Base-by-base conservation (phyloP, 2,797 vertebrate species). In the Myotis planiceps region DNA sequence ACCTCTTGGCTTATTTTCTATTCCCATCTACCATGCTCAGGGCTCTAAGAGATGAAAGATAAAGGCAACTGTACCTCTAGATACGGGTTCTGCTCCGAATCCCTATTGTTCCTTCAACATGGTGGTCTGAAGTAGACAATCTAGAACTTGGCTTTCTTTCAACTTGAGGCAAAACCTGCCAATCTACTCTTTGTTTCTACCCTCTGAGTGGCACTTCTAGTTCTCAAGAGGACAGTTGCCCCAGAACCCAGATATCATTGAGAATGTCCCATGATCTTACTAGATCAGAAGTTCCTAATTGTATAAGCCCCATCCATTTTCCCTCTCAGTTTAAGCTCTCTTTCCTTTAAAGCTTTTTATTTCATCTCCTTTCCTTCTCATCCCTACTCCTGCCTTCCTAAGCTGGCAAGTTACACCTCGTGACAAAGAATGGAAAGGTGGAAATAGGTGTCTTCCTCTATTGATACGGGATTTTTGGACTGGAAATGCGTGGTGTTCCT, bases 381-480 rank as follows among this genome's bases (percentile, higher is more conserved):
- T 37, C 9, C 5, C 14, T 2, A 1, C 6, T 65, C 7, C 45
- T 29, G 6, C 3, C 32, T 37, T 2, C 32, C 0, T 4, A n/a
- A 10, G 0, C 13, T 55, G 1, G 10, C 2, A 21, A 34, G 45
- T 14, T 49, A 25, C 18, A 9, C 1, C 18, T 14, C 45, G 0
- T n/a, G 15, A 19, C 6, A 9, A 27, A 89, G 85, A 60, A 37
- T 14, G 9, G 32, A 29, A 69, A 21, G 2, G 19, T 27, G 13
- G 25, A 53, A 2, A 12, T 18, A 6, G 3, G 9, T 8, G 2
- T 10, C 19, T 82, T 60, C 9, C 53, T 53, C 53, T 60, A 60
- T 60, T 6, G 13, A 14, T 60, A 60, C 1, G 5, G 27, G 58
- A 60, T 29, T 60, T 60, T 29, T 29, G 55, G 55, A 27, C 55